phyloP scores from a whole-genome alignment of 2,113 vertebrate species.

The Colaptes auratus region DNA sequence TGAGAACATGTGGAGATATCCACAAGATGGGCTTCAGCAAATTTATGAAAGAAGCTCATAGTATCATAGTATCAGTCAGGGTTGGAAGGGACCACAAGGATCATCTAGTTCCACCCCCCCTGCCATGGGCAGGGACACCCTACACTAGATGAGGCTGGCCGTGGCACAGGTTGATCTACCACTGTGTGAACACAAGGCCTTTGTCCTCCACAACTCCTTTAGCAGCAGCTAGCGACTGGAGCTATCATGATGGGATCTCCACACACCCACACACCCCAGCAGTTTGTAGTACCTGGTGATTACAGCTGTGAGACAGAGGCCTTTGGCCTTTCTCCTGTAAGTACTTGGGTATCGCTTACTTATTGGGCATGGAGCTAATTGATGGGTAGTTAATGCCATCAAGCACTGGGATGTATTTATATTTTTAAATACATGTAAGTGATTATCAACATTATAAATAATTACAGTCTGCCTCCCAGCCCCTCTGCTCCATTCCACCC shows the following conservation, averaged over 20 bases:
- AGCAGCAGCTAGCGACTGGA: background rate
- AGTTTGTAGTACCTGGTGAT: background rate
- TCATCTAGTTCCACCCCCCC: too few relatives aligned
- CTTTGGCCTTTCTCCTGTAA: background rate
- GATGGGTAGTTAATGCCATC: constrained; percentile 42
- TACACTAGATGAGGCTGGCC: too few relatives aligned
- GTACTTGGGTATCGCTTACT: background rate
- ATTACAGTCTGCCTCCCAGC: constrained; percentile 65
- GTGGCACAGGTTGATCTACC: background rate
- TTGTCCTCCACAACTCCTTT: background rate
- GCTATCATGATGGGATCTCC: background rate
- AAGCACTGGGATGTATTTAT: constrained; percentile 52
- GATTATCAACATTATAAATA: constrained; percentile 72
- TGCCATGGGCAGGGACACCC: too few relatives aligned
- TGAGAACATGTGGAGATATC: background rate
- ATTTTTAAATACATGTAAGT: constrained; percentile 66
- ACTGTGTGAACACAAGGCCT: background rate
- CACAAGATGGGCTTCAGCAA: background rate
- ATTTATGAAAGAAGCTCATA: background rate
- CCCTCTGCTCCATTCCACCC: constrained; percentile 67
- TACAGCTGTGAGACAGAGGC: background rate
- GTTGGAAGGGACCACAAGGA: too few relatives aligned
- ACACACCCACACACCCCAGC: background rate
- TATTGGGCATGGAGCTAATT: constrained; percentile 27
- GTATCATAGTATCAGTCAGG: too few relatives aligned